phyloP scores from a whole-genome alignment of 2,113 vertebrate genomes.

The Phrynosoma platyrhinos region DNA sequence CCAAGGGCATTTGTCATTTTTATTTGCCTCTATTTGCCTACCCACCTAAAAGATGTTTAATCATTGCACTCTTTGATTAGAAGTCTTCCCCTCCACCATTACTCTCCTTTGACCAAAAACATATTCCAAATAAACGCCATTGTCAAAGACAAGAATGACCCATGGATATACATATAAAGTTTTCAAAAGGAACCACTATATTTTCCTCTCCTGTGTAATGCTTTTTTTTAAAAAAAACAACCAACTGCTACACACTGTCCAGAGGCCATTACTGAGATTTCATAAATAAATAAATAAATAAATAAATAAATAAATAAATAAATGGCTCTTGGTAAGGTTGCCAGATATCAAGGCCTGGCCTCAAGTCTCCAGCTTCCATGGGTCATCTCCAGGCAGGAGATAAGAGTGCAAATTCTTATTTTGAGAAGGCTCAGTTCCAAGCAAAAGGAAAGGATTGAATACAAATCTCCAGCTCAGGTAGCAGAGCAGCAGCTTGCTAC shows the following conservation, averaged over 20 bases:
- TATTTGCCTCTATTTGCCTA: background rate
- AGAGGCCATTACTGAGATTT: background rate
- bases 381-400: no score
- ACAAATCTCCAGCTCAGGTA: no score
- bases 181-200: background rate
- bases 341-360: no score
- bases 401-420: no score
- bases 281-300: no score
- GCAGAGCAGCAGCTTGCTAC: no score
- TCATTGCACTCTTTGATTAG: background rate
- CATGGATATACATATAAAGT: background rate
- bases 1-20: accelerated
- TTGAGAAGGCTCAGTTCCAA: no score
- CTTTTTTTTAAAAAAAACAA: background rate
- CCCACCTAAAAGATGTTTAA: background rate
- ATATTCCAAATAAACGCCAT: background rate
- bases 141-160: background rate
- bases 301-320: background rate
- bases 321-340: background rate
- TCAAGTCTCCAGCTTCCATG: no score
- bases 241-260: background rate
- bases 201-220: background rate
- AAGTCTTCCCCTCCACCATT: background rate
- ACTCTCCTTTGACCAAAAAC: background rate
- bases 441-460: no score